phyloP scores from a whole-genome alignment of 53 echinoderm and acorn worm genomes.

The Hippasteria phrygiana region DNA sequence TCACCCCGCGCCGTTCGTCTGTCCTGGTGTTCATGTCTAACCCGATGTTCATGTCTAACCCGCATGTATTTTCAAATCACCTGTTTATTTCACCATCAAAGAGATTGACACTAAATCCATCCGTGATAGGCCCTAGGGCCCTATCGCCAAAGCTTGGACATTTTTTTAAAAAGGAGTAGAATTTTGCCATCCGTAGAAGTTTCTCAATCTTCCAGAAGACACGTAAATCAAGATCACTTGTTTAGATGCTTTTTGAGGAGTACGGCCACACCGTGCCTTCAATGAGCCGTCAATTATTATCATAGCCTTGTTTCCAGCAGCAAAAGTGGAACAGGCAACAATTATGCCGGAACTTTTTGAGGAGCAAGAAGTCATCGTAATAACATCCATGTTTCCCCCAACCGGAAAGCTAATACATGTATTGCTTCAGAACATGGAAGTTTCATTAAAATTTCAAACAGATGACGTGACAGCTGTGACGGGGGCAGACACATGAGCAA shows the following conservation, averaged over 20 bases:
- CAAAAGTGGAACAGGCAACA: background rate
- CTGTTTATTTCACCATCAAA: background rate
- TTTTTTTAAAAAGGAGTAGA: no score
- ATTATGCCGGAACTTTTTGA: background rate
- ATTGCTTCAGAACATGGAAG: constrained; percentile 10
- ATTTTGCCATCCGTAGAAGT: no score
- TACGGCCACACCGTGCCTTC: background rate
- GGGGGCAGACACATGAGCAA: background rate
- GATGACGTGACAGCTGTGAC: background rate
- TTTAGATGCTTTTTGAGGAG: background rate
- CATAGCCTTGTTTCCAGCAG: background rate
- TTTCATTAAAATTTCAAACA: background rate
- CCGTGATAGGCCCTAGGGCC: no score
- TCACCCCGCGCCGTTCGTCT: background rate
- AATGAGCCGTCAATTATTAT: background rate
- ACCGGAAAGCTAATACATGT: background rate
- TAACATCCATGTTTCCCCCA: background rate
- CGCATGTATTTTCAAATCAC: background rate
- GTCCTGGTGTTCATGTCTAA: no score
- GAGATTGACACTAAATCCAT: background rate
- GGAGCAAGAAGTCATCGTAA: constrained; percentile 2
- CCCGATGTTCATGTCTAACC: no score
- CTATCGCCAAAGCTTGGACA: no score
- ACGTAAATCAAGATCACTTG: background rate
- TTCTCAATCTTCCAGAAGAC: no score